Base-by-base conservation (phyloP, 1,140 invertebrate species). In the Eurosta solidaginis region DNA sequence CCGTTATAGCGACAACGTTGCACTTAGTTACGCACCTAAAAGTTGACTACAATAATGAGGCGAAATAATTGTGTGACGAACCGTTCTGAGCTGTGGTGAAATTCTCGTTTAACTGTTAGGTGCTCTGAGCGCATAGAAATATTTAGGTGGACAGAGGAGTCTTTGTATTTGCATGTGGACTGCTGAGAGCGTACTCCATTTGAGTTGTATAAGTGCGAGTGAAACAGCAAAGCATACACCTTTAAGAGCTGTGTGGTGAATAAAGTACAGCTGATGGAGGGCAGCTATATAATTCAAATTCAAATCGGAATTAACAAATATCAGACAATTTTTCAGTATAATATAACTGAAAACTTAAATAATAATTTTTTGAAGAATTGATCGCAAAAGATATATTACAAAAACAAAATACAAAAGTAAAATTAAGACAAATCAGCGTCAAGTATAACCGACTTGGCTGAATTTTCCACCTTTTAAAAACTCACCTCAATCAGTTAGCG, bases 1-100 rank as follows among this genome's bases (percentile, higher is more conserved):
- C 78, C 74, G 52, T 36, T 59, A 29, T 47, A 76, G 27, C 47
- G 47, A 44, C 29, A 49, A 79, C 78, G 78, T 80, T 73, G 50
- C 78, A 76, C 75, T 77, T 82, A 78, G 83, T 82, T 85, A 84
- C 83, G 84, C 84, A 85, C 84, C 84, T 86, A 84, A 85, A 86
- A 84, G 84, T 85, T 82, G 84, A 85, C 84, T 86, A 84, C 84
- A 79, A 83, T 78, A 80, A 78, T 77, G 81, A 74, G 52, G 80
- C 78, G 79, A 79, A 74, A 73, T 81, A 52, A 29, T 50, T 68
- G 76, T 25, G 44, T 14, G 44, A 78, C 42, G 74, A 76, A 40
- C 44, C 74, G 25, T 59, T 59, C 7, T 10, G 10, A 14, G 50
- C 50, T 40, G 25, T 50, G 44, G 52, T 59, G 52, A 29, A 74